Conservation (phyloP, 2,888 invertebrate genomes). For the Tromatobia lineatoria region DNA sequence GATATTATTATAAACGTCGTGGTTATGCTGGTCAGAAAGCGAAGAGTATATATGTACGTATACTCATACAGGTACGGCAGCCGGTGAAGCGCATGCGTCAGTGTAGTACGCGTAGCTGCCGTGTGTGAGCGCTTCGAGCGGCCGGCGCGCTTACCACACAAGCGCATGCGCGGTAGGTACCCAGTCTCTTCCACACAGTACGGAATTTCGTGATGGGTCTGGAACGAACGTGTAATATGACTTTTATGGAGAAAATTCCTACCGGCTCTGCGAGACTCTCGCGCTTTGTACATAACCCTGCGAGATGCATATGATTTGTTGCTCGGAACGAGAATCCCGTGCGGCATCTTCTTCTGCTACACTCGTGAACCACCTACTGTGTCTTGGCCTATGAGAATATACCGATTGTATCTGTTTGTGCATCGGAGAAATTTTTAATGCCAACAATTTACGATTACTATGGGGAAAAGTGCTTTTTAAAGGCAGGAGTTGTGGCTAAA, state of each 20-base stretch:
- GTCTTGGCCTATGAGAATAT: neutral
- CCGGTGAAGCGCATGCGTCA: slow-evolving; percentile 25
- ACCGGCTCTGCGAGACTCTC: slow-evolving; percentile 70
- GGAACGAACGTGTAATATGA: slow-evolving; percentile 85
- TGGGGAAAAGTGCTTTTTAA: neutral
- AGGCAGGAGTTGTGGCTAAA: too few species aligned
- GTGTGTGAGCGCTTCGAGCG: neutral
- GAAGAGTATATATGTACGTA: neutral
- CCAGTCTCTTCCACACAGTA: slow-evolving; percentile 61
- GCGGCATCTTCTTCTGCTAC: slow-evolving; percentile 1
- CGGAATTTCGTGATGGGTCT: slow-evolving; percentile 81
- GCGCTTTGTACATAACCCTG: slow-evolving; percentile 68
- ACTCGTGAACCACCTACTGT: neutral
- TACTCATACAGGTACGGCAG: slow-evolving; percentile 12
- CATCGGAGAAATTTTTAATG: slow-evolving; percentile 2
- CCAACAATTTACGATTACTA: slow-evolving; percentile 45
- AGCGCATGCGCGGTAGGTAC: neutral
- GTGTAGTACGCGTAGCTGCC: slow-evolving; percentile 15
- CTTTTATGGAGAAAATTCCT: slow-evolving; percentile 82
- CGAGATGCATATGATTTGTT: slow-evolving; percentile 84
- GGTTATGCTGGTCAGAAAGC: slow-evolving; percentile 38
- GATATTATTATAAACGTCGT: slow-evolving; percentile 64
- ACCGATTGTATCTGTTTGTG: slow-evolving; percentile 20
- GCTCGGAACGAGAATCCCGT: slow-evolving; percentile 71
- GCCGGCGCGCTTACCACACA: neutral